Evolutionary conservation across 1,140 invertebrate genomes (phyloP), one percentile per base, ranked within the genome.

Genomic region (Octopus bimaculoides): DNA sequence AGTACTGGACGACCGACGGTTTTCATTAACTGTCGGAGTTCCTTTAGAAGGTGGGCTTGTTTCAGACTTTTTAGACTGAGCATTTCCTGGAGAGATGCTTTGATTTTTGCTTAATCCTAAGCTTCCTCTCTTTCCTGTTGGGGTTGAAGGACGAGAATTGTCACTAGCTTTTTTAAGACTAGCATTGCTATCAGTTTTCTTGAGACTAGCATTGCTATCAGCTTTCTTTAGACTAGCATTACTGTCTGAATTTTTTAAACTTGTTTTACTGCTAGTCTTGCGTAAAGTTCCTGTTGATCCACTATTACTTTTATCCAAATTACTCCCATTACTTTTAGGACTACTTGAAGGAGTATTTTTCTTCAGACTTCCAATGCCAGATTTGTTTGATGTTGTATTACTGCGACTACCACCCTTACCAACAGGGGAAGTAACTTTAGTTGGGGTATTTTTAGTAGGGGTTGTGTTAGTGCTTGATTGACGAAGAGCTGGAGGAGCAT

Each of bases 181-280:
- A 12, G 83, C 83, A 71, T 82, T 87, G 78, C 84, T 84, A 66
- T 86, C 85, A 52, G 83, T 92, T 86, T 88, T 90, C 81, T 89
- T 92, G 5, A 89, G 85, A 78, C 84, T 87, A n/a, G 76, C 82
- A 76, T 83, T 85, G 78, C 84, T 83, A 61, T 79, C 80, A 17
- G 81, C 75, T 79, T 82, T 81, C 75, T 80, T 83, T 75, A 81
- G 79, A 73, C 83, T 78, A 12, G 83, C 83, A 71, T 82, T 87
- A 78, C 84, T 84, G 71, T 86, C 85, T 52, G 83, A 92, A 86
- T 88, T 90, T 81, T 89, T 92, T 5, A 89, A 85, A 78, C 84
- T 87, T n/a, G 76, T 81, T 77, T 83, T 85, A 78, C 84, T 83
- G 61, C 78, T 79, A 17, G 81, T 77, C 79, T 82, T 81, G 71